Conservation (phyloP, 1,140 invertebrate species). For the Zeugodacus cucurbitae region DNA sequence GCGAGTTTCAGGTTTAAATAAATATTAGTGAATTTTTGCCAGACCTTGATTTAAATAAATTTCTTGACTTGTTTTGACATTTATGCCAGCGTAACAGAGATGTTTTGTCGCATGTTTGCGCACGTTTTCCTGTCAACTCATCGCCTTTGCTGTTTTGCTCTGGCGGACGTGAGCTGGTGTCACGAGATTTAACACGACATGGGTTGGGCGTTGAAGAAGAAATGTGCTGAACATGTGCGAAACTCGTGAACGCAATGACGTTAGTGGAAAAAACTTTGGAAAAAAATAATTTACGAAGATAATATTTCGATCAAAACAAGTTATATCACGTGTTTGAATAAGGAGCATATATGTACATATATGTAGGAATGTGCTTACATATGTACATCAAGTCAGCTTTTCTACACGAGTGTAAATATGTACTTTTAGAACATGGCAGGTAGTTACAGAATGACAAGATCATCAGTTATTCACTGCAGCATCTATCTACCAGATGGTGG, state of each 20-base stretch:
- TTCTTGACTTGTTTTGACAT: constrained; percentile 22
- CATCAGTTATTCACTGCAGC: too few species aligned
- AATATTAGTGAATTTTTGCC: not conserved
- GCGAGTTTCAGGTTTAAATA: not conserved
- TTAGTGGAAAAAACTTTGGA: not conserved
- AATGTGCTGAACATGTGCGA: not conserved
- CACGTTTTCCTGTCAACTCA: constrained; percentile 4
- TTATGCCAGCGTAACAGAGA: constrained; percentile 10
- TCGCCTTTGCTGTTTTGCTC: not conserved
- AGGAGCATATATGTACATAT: not conserved
- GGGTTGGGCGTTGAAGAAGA: not conserved
- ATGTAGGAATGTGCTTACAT: not conserved
- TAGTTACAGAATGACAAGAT: not conserved
- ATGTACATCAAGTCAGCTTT: not conserved
- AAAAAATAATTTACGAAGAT: not conserved
- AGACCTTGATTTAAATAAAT: not conserved
- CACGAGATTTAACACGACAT: constrained; percentile 8
- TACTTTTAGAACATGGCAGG: not conserved
- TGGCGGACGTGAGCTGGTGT: not conserved
- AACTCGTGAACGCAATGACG: not conserved
- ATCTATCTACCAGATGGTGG: too few species aligned
- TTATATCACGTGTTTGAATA: constrained; percentile 11
- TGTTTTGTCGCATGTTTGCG: constrained; percentile 33
- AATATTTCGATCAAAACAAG: not conserved
- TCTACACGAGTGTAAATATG: not conserved